Evolutionary conservation across 2,113 vertebrate genomes (phyloP), one percentile per base, ranked within the genome.

Genomic region (Hydropotes inermis): DNA sequence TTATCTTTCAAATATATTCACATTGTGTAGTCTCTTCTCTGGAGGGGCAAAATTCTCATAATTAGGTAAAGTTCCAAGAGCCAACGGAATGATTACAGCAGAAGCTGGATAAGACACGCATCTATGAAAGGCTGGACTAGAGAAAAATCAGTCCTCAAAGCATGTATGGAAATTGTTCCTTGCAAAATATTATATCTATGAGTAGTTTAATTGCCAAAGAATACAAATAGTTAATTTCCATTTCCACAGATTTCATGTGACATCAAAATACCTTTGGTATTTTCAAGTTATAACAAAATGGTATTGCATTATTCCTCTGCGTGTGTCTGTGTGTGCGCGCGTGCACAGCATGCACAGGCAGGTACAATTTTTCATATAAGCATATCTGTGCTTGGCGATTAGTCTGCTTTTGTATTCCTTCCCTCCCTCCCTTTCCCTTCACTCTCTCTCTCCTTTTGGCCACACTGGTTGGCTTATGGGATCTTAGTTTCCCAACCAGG

Each of bases 1-100:
- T 96, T 97, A 95, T 94, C 96, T 94, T 95, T 98, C 91, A 98
- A 96, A 96, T 97, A 93, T 83, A 97, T 95, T 93, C 88, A 97
- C 93, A 97, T 96, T 97, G 96, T 94, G 61, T 60, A 97, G 74
- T 96, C 92, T 97, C 87, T 95, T 98, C 93, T 95, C 70, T 1
- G 21, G 88, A 97, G 76, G 95, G 94, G 30, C 36, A 94, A 95
- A 96, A 96, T 98, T 95, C 94, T 97, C 76, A 52, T 96, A 96
- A 96, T 97, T 97, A 97, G 90, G 90, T 96, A 96, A 97, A 97
- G 85, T 94, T 95, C 84, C 82, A 95, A 98, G 96, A 92, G 95
- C 81, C 95, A 87, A 93, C 45, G 92, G 79, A 95, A 84, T 87
- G 92, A 97, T 97, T 97, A 87, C 76, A 90, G 92, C 67, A 86